phyloP scores from a whole-genome alignment of 2,888 invertebrate genomes.

The Tubulanus polymorphus region DNA sequence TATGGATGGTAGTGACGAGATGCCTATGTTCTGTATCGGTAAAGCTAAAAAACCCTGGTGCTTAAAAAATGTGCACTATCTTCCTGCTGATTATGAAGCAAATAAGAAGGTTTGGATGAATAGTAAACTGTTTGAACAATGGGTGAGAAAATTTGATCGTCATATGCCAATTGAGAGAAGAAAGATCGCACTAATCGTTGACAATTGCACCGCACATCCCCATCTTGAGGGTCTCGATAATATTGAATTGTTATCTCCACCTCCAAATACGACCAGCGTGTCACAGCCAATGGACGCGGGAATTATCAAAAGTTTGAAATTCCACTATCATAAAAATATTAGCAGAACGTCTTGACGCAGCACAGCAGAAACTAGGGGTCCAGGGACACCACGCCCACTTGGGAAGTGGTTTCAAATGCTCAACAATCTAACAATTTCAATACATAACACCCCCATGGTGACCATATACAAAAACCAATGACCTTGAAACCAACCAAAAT shows the following conservation, averaged over 20 bases:
- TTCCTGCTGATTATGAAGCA: slow-evolving; percentile 17
- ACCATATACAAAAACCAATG: too few species aligned
- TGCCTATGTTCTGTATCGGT: slow-evolving; percentile 20
- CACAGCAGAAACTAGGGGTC: too few species aligned
- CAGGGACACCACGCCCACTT: too few species aligned
- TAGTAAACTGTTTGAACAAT: slow-evolving; percentile 20
- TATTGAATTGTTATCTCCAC: slow-evolving; percentile 22
- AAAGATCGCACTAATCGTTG: slow-evolving; percentile 20
- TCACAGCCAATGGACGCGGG: slow-evolving; percentile 30
- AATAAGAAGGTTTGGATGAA: slow-evolving; percentile 27
- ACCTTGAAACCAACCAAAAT: too few species aligned
- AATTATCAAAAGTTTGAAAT: slow-evolving; percentile 23
- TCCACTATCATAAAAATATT: too few species aligned
- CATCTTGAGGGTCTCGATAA: slow-evolving; percentile 14
- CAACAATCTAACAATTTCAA: too few species aligned
- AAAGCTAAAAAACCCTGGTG: slow-evolving; percentile 22
- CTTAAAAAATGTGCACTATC: slow-evolving; percentile 19
- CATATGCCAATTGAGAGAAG: slow-evolving; percentile 8
- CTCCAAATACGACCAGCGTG: slow-evolving; percentile 25
- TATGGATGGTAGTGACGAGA: slow-evolving; percentile 20
- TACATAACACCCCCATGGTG: too few species aligned
- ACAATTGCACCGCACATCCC: slow-evolving; percentile 26
- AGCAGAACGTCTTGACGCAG: too few species aligned
- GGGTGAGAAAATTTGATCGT: slow-evolving; percentile 21
- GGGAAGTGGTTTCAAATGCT: too few species aligned